Evolutionary conservation across 2,797 vertebrate species (phyloP).

Genomic region (Anomalospiza imberbis): DNA sequence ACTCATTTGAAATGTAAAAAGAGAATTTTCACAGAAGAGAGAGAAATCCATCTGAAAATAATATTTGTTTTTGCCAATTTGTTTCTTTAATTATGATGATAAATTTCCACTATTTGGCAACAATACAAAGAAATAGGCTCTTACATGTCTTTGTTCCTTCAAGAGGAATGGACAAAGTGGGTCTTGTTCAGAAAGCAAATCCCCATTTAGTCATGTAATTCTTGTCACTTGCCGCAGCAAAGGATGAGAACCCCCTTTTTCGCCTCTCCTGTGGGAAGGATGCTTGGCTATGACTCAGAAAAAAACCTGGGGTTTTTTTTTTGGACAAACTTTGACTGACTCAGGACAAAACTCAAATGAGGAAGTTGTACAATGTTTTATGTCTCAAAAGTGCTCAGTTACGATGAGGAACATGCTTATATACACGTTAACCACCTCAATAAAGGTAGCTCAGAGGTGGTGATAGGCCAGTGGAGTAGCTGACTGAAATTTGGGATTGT

Average conservation of each 20-base stretch:
- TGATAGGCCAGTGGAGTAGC: fast-evolving
- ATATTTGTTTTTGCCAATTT: constrained; percentile 37
- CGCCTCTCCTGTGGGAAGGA: neutral
- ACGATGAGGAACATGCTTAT: neutral
- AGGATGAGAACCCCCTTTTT: neutral
- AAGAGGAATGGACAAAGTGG: neutral
- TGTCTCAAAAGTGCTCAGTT: neutral
- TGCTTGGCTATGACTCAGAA: neutral
- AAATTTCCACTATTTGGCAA: constrained; percentile 61
- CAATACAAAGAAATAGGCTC: constrained; percentile 47
- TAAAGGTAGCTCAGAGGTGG: neutral
- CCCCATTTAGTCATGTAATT: neutral
- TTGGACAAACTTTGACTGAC: neutral
- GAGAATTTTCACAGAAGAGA: constrained; percentile 35
- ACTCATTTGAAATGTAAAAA: constrained; percentile 55
- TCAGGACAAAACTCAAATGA: neutral
- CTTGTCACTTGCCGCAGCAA: neutral
- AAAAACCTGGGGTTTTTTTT: neutral
- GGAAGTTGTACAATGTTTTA: neutral
- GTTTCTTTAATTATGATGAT: constrained; percentile 66
- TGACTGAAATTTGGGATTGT: neutral
- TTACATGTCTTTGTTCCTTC: constrained; percentile 38
- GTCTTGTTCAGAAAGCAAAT: constrained; percentile 25
- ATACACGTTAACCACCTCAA: neutral
- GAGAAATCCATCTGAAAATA: constrained; percentile 26